Evolutionary conservation across 2,797 vertebrate genomes (phyloP).

Genomic region (Brachyalestes nurse): DNA sequence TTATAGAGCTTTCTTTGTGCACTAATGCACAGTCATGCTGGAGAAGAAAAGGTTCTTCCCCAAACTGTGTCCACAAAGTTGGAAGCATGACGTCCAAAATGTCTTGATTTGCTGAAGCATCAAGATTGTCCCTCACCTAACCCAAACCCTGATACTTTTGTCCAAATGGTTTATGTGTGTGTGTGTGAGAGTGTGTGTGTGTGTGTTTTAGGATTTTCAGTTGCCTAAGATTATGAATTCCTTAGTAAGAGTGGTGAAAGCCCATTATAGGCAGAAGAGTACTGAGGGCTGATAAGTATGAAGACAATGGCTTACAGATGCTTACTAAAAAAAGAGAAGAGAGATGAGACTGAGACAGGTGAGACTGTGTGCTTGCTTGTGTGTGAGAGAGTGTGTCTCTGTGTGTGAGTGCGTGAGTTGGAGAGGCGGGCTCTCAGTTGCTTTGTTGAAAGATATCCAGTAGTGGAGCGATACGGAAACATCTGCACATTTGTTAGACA

Average conservation of each 20-base stretch:
- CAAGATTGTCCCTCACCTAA: too few relatives aligned
- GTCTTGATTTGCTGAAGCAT: too few relatives aligned
- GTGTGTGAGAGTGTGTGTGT: neutral
- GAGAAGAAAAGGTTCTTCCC: too few relatives aligned
- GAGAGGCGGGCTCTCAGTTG: constrained; percentile 27
- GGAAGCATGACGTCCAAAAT: too few relatives aligned
- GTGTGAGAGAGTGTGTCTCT: neutral
- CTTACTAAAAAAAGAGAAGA: neutral
- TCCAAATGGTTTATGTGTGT: too few relatives aligned
- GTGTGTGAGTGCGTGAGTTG: neutral
- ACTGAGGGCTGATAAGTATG: constrained; percentile 20
- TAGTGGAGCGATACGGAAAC: constrained; percentile 38
- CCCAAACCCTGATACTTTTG: too few relatives aligned
- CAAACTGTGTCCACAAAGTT: too few relatives aligned
- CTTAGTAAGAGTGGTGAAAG: constrained; percentile 77
- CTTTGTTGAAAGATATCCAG: constrained; percentile 32
- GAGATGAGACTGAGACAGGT: constrained; percentile 14
- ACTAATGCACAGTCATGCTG: too few relatives aligned
- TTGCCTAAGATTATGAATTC: constrained; percentile 73
- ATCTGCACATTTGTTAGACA: constrained; percentile 30
- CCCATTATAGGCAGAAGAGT: constrained; percentile 64
- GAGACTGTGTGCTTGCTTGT: constrained; percentile 57
- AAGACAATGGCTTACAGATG: constrained; percentile 13
- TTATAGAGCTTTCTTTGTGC: too few relatives aligned
- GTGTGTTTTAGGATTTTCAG: constrained; percentile 69